These are phyloP conservation scores for Phortica magna DNA, from an alignment of 2,888 invertebrate species.

Conservation along the genomic window DNA sequence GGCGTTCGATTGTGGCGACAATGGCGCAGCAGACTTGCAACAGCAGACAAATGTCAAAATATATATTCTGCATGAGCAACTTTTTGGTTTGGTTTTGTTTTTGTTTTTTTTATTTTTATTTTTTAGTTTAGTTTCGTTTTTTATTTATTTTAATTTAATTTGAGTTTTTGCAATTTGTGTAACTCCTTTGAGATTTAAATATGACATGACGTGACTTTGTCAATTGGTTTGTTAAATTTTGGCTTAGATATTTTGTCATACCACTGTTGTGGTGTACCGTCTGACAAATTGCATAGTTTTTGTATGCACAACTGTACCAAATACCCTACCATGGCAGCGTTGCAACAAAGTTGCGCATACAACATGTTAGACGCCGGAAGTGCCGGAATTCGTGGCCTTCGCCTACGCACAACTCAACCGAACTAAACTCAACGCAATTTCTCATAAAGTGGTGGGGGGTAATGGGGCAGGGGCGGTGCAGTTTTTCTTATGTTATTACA, in stretches of 20 bases:
- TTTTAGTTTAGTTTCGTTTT: too few relatives aligned
- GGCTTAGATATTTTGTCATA: not conserved
- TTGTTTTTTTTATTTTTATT: not conserved
- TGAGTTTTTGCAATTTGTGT: not conserved
- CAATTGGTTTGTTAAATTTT: not conserved
- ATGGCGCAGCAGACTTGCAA: not conserved
- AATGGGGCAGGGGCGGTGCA: not conserved
- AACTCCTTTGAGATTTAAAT: not conserved
- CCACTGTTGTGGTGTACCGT: too few relatives aligned
- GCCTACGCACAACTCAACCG: not conserved
- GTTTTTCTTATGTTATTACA: slow-evolving; percentile 18
- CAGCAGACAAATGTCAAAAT: not conserved
- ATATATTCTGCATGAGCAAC: not conserved
- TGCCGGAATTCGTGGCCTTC: not conserved
- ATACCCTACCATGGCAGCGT: not conserved
- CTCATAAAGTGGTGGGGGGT: not conserved
- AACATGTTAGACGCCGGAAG: not conserved
- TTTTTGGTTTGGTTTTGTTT: not conserved
- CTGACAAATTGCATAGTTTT: too few relatives aligned
- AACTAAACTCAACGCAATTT: not conserved
- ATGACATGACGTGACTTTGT: slow-evolving; percentile 2
- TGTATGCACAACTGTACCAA: too few relatives aligned
- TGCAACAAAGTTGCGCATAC: not conserved
- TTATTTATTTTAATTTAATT: too few relatives aligned
- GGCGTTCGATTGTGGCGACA: not conserved